A percentile compares a stretch with the other conserved stretches of the same genome.
phyloP scores from a whole-genome alignment of 2,113 vertebrate species.

The Motacilla alba region DNA sequence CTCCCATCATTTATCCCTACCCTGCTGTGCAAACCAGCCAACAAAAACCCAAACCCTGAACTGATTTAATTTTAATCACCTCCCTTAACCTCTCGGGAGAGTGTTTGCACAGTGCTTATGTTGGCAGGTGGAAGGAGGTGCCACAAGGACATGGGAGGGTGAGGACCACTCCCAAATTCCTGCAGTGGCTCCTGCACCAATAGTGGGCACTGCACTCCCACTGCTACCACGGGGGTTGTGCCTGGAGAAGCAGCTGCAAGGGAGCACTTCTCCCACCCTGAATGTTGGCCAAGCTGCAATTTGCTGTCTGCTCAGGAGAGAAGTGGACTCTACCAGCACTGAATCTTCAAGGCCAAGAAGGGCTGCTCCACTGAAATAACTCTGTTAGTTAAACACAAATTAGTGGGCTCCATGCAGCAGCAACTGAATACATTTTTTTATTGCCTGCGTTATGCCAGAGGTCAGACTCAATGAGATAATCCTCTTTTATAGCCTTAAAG shows the following conservation, averaged over 20 bases:
- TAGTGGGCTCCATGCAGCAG: background rate
- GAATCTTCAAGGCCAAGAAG: background rate
- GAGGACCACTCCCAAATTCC: background rate
- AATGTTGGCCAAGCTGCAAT: background rate
- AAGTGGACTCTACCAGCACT: background rate
- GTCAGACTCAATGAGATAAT: slow-evolving; percentile 31
- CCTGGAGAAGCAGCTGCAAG: background rate
- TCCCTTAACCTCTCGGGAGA: rapidly evolving
- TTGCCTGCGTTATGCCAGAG: background rate
- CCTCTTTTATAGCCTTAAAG: slow-evolving; percentile 6
- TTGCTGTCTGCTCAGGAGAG: background rate
- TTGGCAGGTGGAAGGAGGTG: background rate
- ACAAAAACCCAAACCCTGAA: background rate
- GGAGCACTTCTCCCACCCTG: background rate
- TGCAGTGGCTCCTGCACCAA: background rate
- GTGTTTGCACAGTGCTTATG: background rate
- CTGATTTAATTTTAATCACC: background rate
- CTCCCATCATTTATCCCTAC: background rate
- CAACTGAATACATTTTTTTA: slow-evolving; percentile 27
- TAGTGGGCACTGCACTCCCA: background rate
- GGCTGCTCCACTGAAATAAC: background rate
- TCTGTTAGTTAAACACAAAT: background rate
- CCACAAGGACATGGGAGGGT: background rate
- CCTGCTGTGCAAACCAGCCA: background rate
- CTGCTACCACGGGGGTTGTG: rapidly evolving